A percentile compares a stretch with the other conserved stretches of the same genome.
Evolutionary conservation across 2,797 vertebrate genomes (phyloP).

Genomic region (Linurgus olivaceus): DNA sequence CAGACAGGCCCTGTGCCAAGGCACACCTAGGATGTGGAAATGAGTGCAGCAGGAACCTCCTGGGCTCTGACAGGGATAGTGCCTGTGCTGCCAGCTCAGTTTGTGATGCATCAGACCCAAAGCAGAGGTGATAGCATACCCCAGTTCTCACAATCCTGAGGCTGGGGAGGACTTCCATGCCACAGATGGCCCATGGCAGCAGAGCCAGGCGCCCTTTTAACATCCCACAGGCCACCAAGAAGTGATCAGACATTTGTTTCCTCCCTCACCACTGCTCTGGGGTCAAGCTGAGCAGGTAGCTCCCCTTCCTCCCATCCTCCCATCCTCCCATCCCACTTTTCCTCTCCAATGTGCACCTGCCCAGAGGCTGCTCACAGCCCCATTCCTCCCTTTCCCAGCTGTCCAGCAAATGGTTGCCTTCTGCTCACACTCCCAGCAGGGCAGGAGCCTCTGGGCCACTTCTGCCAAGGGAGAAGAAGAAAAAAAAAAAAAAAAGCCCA

Average conservation of each 20-base stretch:
- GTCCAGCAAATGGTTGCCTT: not conserved
- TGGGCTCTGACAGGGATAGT: not conserved
- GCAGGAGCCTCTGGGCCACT: not conserved
- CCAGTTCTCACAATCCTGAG: not conserved
- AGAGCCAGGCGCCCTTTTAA: not conserved
- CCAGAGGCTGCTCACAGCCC: not conserved
- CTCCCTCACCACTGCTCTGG: not conserved
- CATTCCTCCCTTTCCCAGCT: not conserved
- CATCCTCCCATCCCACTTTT: not conserved
- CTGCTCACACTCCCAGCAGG: not conserved
- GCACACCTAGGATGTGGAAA: not conserved
- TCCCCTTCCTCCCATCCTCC: not conserved
- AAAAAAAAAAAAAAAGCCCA: not conserved
- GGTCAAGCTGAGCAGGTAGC: not conserved
- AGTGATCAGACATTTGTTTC: not conserved
- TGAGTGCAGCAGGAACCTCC: not conserved
- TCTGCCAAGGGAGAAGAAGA: not conserved
- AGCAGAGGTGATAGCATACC: not conserved
- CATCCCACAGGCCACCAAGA: not conserved
- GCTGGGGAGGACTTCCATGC: not conserved
- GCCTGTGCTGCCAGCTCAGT: not conserved
- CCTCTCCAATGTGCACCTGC: fast-evolving
- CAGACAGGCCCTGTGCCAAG: not conserved
- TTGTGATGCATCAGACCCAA: not conserved
- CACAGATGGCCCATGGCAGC: not conserved